Evolutionary conservation across 53 echinoderm and acorn worm genomes (phyloP), one percentile per base, ranked within the genome.

Genomic region (Zoroaster sp.): DNA sequence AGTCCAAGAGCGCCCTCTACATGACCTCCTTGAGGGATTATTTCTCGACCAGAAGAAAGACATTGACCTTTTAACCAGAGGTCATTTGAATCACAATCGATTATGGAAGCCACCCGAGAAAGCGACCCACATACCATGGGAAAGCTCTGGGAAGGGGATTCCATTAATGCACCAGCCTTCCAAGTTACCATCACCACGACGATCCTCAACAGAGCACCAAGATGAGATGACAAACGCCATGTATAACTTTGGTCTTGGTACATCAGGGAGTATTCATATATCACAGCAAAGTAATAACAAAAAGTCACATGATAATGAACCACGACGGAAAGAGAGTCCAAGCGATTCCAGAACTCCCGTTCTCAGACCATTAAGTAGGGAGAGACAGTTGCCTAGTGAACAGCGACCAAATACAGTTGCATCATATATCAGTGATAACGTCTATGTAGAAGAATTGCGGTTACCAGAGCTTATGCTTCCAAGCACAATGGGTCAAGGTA

Each of bases 381-480:
- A 71, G 1, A 35, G 34, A 40, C 55, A 66, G 0, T 31, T 39
- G 0, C 36, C 74, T 0, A 66, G 46, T 6, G 76, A 87, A 23
- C 83, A 90, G 74, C 74, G 95, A 71, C 87, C 91, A 14, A 95
- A 93, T 59, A 93, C 97, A 12, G 80, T 75, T 3, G 80, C 89
- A 2, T 95, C 93, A 4, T 97, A 97, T 66, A 86, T 95, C 39
- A 89, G 92, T 33, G 97, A 97, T 81, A 77, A 73, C 23, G 87
- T 89, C 33, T 93, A 67, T 77, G 88, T 97, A 0, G 97, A 97
- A 74, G 97, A 97, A 43, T 68, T 97, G 9, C 34, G 91, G 25
- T 38, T 97, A 2, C 97, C 97, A 17, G 97, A 97, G 40, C 72
- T 97, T 30, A 97, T 97, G 97, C 86, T 95, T 11, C 97, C 95